A percentile compares a stretch with the other conserved stretches of the same genome.
Conservation (phyloP, 2,113 vertebrate species). For the Henicopernis longicauda region DNA sequence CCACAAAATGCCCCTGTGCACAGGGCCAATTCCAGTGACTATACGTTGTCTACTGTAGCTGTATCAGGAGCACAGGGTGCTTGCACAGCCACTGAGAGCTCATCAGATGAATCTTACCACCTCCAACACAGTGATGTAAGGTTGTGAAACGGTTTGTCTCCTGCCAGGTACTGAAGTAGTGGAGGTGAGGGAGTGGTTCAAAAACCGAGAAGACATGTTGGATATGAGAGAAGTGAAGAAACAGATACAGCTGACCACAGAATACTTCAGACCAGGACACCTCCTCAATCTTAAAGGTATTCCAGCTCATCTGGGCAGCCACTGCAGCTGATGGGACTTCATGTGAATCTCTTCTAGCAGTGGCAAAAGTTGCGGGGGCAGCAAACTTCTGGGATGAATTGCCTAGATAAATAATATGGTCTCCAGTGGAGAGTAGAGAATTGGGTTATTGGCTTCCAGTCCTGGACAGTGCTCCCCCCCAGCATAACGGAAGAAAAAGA, state of each 20-base stretch:
- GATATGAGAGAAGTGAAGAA: constrained; percentile 73
- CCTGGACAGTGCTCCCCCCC: not conserved
- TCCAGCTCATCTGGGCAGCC: not conserved
- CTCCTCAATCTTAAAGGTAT: constrained; percentile 75
- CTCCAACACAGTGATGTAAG: not conserved
- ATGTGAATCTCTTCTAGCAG: not conserved
- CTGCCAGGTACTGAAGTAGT: constrained; percentile 67
- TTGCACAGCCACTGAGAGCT: not conserved
- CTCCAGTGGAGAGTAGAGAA: not conserved
- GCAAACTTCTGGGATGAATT: not conserved
- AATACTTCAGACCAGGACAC: constrained; percentile 77
- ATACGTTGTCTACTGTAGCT: rapidly evolving
- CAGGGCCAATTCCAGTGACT: not conserved
- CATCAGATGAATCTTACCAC: not conserved
- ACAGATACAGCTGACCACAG: constrained; percentile 57
- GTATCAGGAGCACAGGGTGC: not conserved
- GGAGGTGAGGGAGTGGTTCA: constrained; percentile 80
- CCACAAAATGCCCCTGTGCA: not conserved
- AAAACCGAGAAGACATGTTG: constrained; percentile 79
- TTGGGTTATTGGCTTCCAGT: not conserved
- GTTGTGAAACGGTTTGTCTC: not conserved
- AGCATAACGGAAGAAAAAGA: not conserved
- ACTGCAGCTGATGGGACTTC: not conserved
- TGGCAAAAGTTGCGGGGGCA: not conserved
- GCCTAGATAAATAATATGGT: not conserved